Percentiles rank a stretch among this genome's conserved stretches.
phyloP scores from a whole-genome alignment of 30 jellyfish, hydroid and myxozoan genomes.

The Hydractinia echinata region DNA sequence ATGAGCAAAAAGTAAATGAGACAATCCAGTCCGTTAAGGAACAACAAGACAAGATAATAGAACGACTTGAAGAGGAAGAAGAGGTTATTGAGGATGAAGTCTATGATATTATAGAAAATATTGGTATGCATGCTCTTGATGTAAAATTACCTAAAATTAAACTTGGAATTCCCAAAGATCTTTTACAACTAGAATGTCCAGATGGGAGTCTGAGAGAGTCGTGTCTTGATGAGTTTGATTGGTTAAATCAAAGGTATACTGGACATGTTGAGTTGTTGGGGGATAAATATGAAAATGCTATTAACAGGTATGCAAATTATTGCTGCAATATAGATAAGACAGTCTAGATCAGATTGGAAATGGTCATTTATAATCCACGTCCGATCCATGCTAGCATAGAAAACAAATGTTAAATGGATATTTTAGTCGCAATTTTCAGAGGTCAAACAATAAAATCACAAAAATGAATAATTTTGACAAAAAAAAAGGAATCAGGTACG shows the following conservation, averaged over 20 bases:
- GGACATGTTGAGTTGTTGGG: slow-evolving; percentile 47
- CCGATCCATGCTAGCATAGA: too few species aligned
- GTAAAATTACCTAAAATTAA: slow-evolving; percentile 49
- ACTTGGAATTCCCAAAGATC: slow-evolving; percentile 56
- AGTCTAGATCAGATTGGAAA: too few species aligned
- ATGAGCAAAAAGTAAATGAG: slow-evolving; percentile 39
- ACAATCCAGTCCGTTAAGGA: slow-evolving; percentile 59
- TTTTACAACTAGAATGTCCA: slow-evolving; percentile 41
- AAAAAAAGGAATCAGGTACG: too few species aligned
- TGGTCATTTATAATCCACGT: too few species aligned
- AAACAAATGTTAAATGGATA: too few species aligned
- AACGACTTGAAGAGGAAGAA: slow-evolving; percentile 50
- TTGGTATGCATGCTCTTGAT: slow-evolving; percentile 51
- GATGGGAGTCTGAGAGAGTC: slow-evolving; percentile 49
- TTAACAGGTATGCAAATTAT: slow-evolving; percentile 39
- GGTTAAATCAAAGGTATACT: slow-evolving; percentile 51
- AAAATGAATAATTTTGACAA: too few species aligned
- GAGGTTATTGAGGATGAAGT: slow-evolving; percentile 33
- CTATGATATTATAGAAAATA: slow-evolving; percentile 13
- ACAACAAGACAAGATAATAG: slow-evolving; percentile 46
- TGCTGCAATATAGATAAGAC: too few species aligned
- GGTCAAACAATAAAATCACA: too few species aligned
- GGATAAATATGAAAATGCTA: slow-evolving; percentile 46
- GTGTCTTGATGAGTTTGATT: slow-evolving; percentile 43
- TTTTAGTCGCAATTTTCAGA: too few species aligned